phyloP scores from a whole-genome alignment of 2,797 vertebrate genomes.

The Sebastes taczanowskii region DNA sequence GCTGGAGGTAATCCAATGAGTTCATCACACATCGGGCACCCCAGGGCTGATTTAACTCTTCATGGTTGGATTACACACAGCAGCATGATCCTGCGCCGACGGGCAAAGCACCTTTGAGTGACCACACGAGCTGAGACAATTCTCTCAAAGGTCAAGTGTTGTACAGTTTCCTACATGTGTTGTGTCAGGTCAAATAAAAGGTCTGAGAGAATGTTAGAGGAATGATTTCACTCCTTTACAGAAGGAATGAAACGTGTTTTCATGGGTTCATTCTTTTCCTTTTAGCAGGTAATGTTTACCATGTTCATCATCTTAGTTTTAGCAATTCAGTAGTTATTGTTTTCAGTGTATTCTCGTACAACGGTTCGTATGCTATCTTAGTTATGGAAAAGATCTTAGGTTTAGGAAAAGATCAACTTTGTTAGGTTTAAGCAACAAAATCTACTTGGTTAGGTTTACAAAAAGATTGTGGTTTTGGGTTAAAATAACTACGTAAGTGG shows the following conservation, averaged over 20 bases:
- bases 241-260: not conserved
- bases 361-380: too few species aligned
- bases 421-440: too few species aligned
- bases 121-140: not conserved
- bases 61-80: slow-evolving; percentile 40
- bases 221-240: not conserved
- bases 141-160: slow-evolving; percentile 33
- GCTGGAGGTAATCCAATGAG: slow-evolving; percentile 49
- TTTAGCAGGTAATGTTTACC: not conserved
- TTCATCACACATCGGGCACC: slow-evolving; percentile 48
- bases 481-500: accelerated
- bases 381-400: too few species aligned
- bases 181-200: not conserved
- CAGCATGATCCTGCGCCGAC: slow-evolving; percentile 44
- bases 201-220: not conserved
- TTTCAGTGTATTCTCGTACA: too few species aligned
- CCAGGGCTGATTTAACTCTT: slow-evolving; percentile 53
- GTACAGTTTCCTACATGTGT: not conserved
- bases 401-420: too few species aligned
- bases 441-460: accelerated
- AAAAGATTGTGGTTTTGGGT: accelerated
- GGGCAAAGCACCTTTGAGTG: slow-evolving; percentile 47
- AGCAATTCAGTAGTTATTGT: too few species aligned
- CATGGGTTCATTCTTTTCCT: not conserved
- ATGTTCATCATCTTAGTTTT: too few species aligned